phyloP scores from a whole-genome alignment of 2,113 vertebrate genomes.

The Emydocephalus ijimae region DNA sequence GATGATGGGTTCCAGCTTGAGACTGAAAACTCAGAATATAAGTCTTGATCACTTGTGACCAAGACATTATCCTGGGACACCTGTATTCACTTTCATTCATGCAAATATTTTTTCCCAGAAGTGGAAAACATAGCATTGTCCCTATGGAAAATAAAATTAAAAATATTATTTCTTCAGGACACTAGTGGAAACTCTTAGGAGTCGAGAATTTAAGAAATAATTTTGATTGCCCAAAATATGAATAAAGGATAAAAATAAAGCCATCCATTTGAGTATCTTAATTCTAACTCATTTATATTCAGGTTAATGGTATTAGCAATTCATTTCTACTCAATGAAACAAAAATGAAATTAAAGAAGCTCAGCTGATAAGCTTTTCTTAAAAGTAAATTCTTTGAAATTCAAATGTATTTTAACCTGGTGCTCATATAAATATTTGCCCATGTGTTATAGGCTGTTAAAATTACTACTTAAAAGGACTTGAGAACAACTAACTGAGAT shows the following conservation, averaged over 20 bases:
- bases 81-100: not conserved
- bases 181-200: not conserved
- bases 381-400: constrained; percentile 22
- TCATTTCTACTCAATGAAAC: not conserved
- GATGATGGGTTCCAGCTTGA: not conserved
- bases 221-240: not conserved
- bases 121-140: not conserved
- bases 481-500: not conserved
- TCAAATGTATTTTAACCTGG: constrained; percentile 3
- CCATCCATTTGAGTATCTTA: constrained; percentile 23
- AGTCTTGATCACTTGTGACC: not conserved
- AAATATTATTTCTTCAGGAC: not conserved
- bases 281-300: constrained; percentile 20
- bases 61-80: not conserved
- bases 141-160: not conserved
- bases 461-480: constrained; percentile 6
- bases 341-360: not conserved
- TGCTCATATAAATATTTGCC: not conserved
- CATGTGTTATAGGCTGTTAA: not conserved
- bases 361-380: constrained; percentile 6
- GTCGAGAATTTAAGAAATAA: constrained; percentile 2
- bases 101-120: not conserved
- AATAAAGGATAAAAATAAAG: constrained; percentile 17
- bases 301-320: not conserved
- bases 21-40: not conserved